Evolutionary conservation across 1,140 invertebrate species (phyloP), one percentile per base, ranked within the genome.

Genomic region (Hormaphis cornu): DNA sequence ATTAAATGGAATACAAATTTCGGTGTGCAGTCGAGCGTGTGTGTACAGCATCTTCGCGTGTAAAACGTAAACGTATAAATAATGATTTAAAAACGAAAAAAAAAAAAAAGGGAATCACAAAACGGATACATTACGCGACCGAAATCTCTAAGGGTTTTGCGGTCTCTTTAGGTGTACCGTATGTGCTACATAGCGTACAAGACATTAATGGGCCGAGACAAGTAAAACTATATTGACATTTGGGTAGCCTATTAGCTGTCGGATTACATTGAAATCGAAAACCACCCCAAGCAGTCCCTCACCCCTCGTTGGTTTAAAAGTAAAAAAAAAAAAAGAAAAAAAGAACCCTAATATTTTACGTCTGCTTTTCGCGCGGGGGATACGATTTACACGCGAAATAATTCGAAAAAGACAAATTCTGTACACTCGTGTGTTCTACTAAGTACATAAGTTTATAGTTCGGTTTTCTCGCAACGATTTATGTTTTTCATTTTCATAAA

Each of bases 241-340:
- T 63, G 59, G 72, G 54, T 70, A 70, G 71, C 72, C 73, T 73
- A 74, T 74, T 74, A 74, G 70, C 73, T 74, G 73, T 74, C 73
- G 74, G 74, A 76, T 76, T 76, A 76, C 71, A 76, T 76, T 74
- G 73, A 74, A 73, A 75, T 74, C 75, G 75, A 75, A 76, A 76
- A 75, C 72, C 72, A 74, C 72, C 70, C 59, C 16, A 52, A 33
- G 70, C 70, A n/a, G n/a, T 33, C 40, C 28, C 42, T 46, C 18
- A 20, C 44, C 61, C 61, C 61, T 66, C 61, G 61, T 35, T 30
- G 42, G 61, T 66, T 63, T 22, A 48, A 63, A 61, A 24, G 24
- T 16, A 61, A 63, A 63, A 66, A 66, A 30, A 10, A 30, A 33
- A 48, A 63, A 61, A 24, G 24, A 26, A 61, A 63, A 63, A 66